Evolutionary conservation across 2,113 vertebrate species (phyloP), one percentile per base, ranked within the genome.

Genomic region (Pipa parva): DNA sequence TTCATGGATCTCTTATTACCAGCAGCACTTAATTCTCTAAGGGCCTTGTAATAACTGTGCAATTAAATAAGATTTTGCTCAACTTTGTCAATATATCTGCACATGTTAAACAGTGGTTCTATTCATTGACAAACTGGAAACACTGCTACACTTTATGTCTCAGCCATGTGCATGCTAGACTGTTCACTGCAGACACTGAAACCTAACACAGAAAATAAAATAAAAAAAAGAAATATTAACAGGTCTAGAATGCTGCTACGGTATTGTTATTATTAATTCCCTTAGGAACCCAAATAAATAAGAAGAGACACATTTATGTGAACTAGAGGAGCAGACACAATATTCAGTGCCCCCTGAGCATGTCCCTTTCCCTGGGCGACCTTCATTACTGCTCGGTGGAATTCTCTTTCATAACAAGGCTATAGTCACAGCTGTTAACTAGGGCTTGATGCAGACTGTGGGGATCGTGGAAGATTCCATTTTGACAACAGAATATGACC

Each of bases 281-380:
- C 33, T 36, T 29, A n/a, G 48, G 25, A 18, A 25, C 15, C 46
- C 65, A 28, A 28, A 60, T 31, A 22, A 56, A 50, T 22, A 68
- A 12, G 29, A 7, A 4, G 45, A 59, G 31, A 42, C 45, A 27
- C 22, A 31, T 58, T 29, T n/a, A 50, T 45, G 20, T 4, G 7
- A 49, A 46, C 24, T 36, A 17, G 20, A 49, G 21, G n/a, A 26
- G 9, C 36, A 67, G 54, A 31, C 64, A 33, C 11, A 26, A 21
- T 21, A 67, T 22, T 50, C 42, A 50, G 50, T 68, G 64, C 21
- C 56, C n/a, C 45, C 45, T 59, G 64, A 29, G 55, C 33, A 59
- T 27, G 24, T 57, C 37, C 63, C 29, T 33, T 65, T 20, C 51
- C 25, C 63, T 42, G 20, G 37, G 25, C 13, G 45, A 39, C 45